Conservation (phyloP, 1,140 invertebrate species). For the Stegodyphus mimosarum region DNA sequence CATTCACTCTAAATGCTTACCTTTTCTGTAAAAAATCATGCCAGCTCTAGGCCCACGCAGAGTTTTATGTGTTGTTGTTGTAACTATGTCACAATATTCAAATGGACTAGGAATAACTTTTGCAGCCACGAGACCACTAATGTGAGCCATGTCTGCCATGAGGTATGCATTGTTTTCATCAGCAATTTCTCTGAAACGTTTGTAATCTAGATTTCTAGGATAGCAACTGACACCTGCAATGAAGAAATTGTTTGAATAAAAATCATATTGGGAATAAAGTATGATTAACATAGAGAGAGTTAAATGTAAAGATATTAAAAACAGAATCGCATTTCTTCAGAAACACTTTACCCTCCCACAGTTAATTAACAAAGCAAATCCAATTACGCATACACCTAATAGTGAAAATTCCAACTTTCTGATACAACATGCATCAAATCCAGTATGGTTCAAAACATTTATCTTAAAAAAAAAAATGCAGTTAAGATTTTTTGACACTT, state of each 20-base stretch:
- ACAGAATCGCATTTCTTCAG: no score
- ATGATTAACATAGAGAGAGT: no score
- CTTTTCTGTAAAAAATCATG: slow-evolving; percentile 75
- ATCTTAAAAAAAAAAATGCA: no score
- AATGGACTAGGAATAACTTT: slow-evolving; percentile 75
- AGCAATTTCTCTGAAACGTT: slow-evolving; percentile 75
- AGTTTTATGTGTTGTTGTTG: slow-evolving; percentile 76
- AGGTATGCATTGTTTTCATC: slow-evolving; percentile 74
- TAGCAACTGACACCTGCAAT: slow-evolving; percentile 74
- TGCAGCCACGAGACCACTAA: slow-evolving; percentile 76
- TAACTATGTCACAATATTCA: slow-evolving; percentile 75
- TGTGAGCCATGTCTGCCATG: slow-evolving; percentile 79
- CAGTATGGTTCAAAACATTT: no score
- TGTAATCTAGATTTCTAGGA: slow-evolving; percentile 76
- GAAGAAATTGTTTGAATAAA: neutral
- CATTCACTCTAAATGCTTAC: slow-evolving; percentile 62
- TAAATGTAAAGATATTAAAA: no score
- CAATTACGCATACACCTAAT: no score
- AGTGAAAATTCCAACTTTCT: no score
- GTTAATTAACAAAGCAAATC: no score
- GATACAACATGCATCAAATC: no score
- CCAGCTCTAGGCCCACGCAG: slow-evolving; percentile 73
- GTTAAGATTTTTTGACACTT: no score
- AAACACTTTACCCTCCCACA: no score
- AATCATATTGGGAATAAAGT: no score